These are phyloP conservation scores for Acipenser oxyrinchus DNA, from an alignment of 2,797 vertebrate genomes.

Conservation along the genomic window DNA sequence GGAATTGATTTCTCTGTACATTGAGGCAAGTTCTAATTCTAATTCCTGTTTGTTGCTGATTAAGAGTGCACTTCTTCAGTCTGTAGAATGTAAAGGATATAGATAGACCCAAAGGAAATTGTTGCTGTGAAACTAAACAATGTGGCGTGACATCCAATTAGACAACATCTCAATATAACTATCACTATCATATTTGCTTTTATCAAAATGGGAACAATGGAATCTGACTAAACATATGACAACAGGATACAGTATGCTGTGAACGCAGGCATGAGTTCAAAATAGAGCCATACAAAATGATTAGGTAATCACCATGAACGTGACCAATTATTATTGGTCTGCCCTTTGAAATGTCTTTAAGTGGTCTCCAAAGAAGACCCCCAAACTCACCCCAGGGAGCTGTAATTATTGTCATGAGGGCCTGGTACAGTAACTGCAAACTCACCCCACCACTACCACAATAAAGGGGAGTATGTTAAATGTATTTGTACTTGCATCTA, in stretches of 20 bases:
- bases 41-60: slow-evolving; percentile 18
- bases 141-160: not conserved
- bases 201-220: too few relatives aligned
- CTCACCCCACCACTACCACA: not conserved
- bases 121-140: too few relatives aligned
- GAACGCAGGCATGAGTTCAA: not conserved
- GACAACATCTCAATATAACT: too few relatives aligned
- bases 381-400: not conserved
- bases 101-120: not conserved
- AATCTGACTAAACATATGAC: too few relatives aligned
- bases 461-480: not conserved
- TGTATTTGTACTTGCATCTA: too few relatives aligned
- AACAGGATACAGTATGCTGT: not conserved
- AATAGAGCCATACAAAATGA: not conserved
- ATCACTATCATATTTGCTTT: too few relatives aligned
- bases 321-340: not conserved
- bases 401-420: not conserved
- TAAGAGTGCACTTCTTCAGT: slow-evolving; percentile 3
- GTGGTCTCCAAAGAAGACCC: not conserved
- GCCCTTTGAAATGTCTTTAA: not conserved
- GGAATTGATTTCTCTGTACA: slow-evolving; percentile 38
- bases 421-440: not conserved
- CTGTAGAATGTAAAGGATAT: not conserved
- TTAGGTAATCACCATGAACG: not conserved
- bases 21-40: slow-evolving; percentile 20